phyloP scores from a whole-genome alignment of 2,888 invertebrate genomes.

The Salpingus planirostris region DNA sequence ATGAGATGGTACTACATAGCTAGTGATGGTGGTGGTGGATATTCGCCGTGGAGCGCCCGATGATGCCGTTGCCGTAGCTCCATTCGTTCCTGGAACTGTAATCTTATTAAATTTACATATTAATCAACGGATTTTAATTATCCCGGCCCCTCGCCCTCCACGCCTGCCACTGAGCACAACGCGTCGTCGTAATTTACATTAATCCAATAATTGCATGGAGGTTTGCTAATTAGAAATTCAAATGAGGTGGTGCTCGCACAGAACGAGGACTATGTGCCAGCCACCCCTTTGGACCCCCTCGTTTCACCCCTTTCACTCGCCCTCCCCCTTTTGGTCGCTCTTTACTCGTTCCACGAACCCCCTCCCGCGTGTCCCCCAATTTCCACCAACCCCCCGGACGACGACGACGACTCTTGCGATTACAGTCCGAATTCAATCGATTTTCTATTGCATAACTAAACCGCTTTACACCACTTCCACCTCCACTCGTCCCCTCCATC shows the following conservation, averaged over 20 bases:
- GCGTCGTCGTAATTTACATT: constrained; percentile 85
- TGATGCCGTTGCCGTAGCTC: constrained; percentile 26
- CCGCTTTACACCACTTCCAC: constrained; percentile 9
- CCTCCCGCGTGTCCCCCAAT: no score
- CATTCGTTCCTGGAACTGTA: constrained; percentile 85
- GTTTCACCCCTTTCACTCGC: constrained; percentile 18
- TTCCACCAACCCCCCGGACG: constrained; percentile 21
- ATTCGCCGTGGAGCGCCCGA: no score
- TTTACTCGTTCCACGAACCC: constrained; percentile 15
- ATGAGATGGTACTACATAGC: no score
- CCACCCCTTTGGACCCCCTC: constrained; percentile 29
- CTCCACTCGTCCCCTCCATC: constrained; percentile 12
- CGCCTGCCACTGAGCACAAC: constrained; percentile 42
- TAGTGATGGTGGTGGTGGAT: no score
- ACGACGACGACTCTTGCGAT: no score
- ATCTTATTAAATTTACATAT: constrained; percentile 98
- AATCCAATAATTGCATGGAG: constrained; percentile 90
- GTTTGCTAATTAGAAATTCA: constrained; percentile 89
- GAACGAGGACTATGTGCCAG: constrained; percentile 40
- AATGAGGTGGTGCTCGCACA: constrained; percentile 71
- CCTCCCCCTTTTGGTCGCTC: constrained; percentile 17
- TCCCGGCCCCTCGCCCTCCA: constrained; percentile 53
- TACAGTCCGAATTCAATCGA: constrained; percentile 43
- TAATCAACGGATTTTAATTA: constrained; percentile 98
- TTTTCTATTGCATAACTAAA: constrained; percentile 39